Percentiles rank a stretch among this genome's conserved stretches.
These are phyloP conservation scores for Dendrophyllia cribrosa DNA, from an alignment of 64 coral and sea anemone species.

Conservation along the genomic window DNA sequence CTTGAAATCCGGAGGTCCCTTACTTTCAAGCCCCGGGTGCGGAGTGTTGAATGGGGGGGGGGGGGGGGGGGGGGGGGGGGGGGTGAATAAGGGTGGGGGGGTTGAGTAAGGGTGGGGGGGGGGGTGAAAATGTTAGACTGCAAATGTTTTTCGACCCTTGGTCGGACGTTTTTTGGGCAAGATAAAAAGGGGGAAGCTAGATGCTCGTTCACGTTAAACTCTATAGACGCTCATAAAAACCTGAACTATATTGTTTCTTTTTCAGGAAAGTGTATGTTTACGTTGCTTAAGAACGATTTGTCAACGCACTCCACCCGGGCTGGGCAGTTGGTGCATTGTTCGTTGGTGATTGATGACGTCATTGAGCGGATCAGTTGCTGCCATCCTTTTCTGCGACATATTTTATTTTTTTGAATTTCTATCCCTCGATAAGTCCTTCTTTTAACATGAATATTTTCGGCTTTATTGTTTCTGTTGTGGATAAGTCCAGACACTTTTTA, in stretches of 20 bases:
- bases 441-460: background rate
- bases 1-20: too few species aligned
- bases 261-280: slow-evolving; percentile 86
- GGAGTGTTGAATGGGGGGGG: too few species aligned
- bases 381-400: background rate
- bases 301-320: background rate
- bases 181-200: too few species aligned
- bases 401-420: background rate
- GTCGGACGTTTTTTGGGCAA: too few species aligned
- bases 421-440: background rate
- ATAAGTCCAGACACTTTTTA: background rate
- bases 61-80: too few species aligned
- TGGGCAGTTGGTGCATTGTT: background rate
- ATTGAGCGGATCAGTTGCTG: background rate
- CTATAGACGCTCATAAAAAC: too few species aligned
- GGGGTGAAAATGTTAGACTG: too few species aligned
- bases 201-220: too few species aligned
- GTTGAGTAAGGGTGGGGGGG: too few species aligned
- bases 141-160: too few species aligned
- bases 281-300: slow-evolving; percentile 63
- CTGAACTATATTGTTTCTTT: background rate
- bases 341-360: background rate
- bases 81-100: too few species aligned
- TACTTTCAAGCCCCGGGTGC: too few species aligned
- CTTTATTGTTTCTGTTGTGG: background rate